These are phyloP conservation scores for Drosophila vallismaia DNA, from an alignment of 2,888 invertebrate species.

Conservation along the genomic window DNA sequence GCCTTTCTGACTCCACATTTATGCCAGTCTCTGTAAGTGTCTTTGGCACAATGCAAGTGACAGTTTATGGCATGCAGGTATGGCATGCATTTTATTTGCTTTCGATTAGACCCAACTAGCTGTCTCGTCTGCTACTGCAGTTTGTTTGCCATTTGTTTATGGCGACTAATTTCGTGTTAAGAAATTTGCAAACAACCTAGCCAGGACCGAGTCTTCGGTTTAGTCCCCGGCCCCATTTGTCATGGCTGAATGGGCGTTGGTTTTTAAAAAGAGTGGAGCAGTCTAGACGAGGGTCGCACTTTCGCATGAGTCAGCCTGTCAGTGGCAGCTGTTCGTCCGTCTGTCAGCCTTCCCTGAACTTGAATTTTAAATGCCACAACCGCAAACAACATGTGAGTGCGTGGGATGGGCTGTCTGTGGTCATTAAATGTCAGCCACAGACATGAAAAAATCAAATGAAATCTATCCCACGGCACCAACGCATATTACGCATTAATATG, in stretches of 20 bases:
- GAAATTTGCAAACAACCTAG: slow-evolving; percentile 70
- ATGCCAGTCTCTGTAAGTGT: slow-evolving; percentile 17
- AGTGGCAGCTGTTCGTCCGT: slow-evolving; percentile 60
- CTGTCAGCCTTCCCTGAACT: slow-evolving; percentile 61
- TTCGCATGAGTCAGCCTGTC: slow-evolving; percentile 51
- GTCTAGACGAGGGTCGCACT: slow-evolving; percentile 34
- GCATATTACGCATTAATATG: slow-evolving; percentile 38
- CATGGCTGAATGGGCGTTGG: slow-evolving; percentile 28
- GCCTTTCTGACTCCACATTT: slow-evolving; percentile 3
- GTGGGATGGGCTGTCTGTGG: slow-evolving; percentile 43
- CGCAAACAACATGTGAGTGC: slow-evolving; percentile 65
- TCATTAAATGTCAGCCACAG: slow-evolving; percentile 74
- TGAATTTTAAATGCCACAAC: slow-evolving; percentile 70
- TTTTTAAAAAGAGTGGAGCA: slow-evolving; percentile 10
- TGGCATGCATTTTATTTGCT: slow-evolving; percentile 77
- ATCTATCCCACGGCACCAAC: slow-evolving; percentile 21
- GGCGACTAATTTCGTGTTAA: slow-evolving; percentile 77
- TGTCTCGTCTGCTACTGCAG: slow-evolving; percentile 45
- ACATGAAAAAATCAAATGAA: slow-evolving; percentile 44
- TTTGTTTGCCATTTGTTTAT: slow-evolving; percentile 73
- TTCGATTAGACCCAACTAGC: slow-evolving; percentile 67
- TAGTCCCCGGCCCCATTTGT: slow-evolving; percentile 30
- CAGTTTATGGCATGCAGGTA: slow-evolving; percentile 77
- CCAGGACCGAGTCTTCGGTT: background rate
- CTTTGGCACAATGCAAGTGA: slow-evolving; percentile 64